Percentiles rank a stretch among this genome's conserved stretches.
These are phyloP conservation scores for Cheilosia variabilis DNA, from an alignment of 2,888 invertebrate species.

Conservation along the genomic window DNA sequence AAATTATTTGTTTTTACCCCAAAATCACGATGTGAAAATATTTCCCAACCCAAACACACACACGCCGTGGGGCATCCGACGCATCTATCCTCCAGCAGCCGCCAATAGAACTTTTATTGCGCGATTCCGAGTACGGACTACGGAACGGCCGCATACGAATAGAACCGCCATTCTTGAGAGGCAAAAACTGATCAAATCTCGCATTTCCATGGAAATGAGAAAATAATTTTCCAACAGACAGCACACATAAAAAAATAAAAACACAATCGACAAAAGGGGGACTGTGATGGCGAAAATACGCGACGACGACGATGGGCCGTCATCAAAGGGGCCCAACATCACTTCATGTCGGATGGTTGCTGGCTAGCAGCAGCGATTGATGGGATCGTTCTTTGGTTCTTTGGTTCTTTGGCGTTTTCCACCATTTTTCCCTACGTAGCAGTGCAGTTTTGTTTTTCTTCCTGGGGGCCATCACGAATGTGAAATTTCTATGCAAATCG, in stretches of 20 bases:
- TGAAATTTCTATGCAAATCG: constrained; percentile 68
- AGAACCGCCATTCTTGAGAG: background rate
- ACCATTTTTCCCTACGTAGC: constrained; percentile 18
- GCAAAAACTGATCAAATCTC: constrained; percentile 66
- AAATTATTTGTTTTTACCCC: constrained; percentile 24
- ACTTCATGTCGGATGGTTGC: constrained; percentile 26
- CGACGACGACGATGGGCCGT: constrained; percentile 26
- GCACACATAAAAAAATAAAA: constrained; percentile 15
- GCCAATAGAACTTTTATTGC: constrained; percentile 17
- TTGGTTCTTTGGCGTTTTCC: constrained; percentile 41
- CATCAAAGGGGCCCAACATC: constrained; percentile 37
- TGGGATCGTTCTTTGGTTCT: constrained; percentile 51
- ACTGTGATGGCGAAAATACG: constrained; percentile 1
- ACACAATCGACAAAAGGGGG: constrained; percentile 10
- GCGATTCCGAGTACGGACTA: background rate
- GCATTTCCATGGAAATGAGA: constrained; percentile 73
- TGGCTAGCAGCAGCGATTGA: constrained; percentile 47
- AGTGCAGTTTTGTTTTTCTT: constrained; percentile 26
- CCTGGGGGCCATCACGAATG: constrained; percentile 63
- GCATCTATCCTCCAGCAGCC: background rate
- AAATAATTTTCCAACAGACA: constrained; percentile 71
- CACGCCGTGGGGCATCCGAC: constrained; percentile 6
- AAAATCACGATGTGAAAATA: constrained; percentile 43
- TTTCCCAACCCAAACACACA: constrained; percentile 26
- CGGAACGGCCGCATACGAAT: background rate